Evolutionary conservation across 2,797 vertebrate genomes (phyloP).

Genomic region (Molossus alvarezi): DNA sequence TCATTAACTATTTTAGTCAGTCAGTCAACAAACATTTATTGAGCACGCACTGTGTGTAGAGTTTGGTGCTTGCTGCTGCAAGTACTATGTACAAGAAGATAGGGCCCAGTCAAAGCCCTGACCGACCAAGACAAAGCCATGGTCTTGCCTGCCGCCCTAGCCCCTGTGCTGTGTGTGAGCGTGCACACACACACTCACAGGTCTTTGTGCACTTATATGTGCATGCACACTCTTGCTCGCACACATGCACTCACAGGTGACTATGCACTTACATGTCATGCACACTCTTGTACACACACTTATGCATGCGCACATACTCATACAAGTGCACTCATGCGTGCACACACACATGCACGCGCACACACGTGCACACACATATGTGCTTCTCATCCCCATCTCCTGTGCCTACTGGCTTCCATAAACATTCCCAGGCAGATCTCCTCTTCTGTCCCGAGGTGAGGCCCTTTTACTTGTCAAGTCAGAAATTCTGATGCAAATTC

Average conservation of each 20-base stretch:
- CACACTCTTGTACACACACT: background rate
- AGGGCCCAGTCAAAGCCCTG: background rate
- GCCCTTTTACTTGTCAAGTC: slow-evolving; percentile 70
- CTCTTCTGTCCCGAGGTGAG: background rate
- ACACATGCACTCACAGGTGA: fast-evolving
- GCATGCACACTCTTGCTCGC: background rate
- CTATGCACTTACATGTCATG: too few species aligned
- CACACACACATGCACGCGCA: too few species aligned
- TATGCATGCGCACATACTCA: background rate
- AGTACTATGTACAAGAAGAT: background rate
- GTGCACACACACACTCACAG: too few species aligned
- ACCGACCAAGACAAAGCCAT: background rate
- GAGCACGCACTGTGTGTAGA: background rate
- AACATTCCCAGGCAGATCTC: background rate
- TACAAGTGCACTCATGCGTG: background rate
- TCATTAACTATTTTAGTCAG: background rate
- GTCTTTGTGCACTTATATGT: background rate
- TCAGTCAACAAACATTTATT: background rate
- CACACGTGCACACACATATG: fast-evolving
- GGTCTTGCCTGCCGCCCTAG: background rate
- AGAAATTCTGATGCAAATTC: slow-evolving; percentile 74
- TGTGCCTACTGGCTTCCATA: background rate
- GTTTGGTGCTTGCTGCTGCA: background rate
- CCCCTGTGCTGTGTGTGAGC: fast-evolving
- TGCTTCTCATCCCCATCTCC: background rate